A percentile compares a stretch with the other conserved stretches of the same genome.
phyloP scores from a whole-genome alignment of 2,888 invertebrate species.

The Meiosimyza platycephala region DNA sequence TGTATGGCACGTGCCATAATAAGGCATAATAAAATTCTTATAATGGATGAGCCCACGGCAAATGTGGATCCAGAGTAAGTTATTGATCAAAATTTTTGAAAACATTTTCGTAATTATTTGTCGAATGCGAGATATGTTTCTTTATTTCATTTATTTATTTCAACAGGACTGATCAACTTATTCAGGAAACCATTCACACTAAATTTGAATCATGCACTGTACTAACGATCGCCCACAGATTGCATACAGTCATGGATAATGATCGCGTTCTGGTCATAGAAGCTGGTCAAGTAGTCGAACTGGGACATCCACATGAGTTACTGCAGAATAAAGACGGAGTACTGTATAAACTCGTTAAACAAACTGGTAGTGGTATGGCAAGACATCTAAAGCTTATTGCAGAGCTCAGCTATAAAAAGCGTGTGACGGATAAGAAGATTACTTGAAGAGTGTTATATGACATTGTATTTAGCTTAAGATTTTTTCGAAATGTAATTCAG shows the following conservation, averaged over 20 bases:
- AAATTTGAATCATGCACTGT: constrained; percentile 87
- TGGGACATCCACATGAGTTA: constrained; percentile 80
- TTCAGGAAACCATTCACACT: constrained; percentile 83
- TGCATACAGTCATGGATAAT: constrained; percentile 92
- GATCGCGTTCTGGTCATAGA: constrained; percentile 88
- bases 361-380: constrained; percentile 75
- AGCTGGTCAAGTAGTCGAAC: constrained; percentile 77
- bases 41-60: constrained; percentile 92
- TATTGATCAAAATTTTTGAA: background rate
- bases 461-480: no score
- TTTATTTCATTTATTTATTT: constrained; percentile 41
- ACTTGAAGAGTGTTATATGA: background rate
- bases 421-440: constrained; percentile 41
- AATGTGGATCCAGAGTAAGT: constrained; percentile 87
- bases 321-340: constrained; percentile 71
- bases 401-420: constrained; percentile 66
- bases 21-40: constrained; percentile 80
- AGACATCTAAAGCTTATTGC: constrained; percentile 72
- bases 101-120: background rate
- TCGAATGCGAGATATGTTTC: background rate
- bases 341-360: constrained; percentile 76
- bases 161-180: constrained; percentile 81
- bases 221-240: constrained; percentile 90
- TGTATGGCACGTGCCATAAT: constrained; percentile 89
- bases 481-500: constrained; percentile 12